Base-by-base conservation (phyloP, 2,888 invertebrate species). In the Hypena proboscidalis region DNA sequence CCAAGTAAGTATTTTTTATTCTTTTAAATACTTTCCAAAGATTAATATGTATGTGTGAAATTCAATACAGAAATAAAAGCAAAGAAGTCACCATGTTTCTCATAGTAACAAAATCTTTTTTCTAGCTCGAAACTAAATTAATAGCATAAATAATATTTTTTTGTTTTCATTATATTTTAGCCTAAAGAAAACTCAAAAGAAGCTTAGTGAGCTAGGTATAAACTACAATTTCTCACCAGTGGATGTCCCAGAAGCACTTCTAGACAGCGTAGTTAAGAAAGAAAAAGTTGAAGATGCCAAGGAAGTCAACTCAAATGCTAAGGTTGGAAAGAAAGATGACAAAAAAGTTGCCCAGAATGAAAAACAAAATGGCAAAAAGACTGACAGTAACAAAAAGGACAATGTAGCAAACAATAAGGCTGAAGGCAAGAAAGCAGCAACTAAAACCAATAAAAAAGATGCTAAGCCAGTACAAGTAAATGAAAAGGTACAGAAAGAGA, bases 191-290 rank as follows among this genome's bases (percentile, higher is more conserved):
- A 90, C 85, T 36, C 83, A 92, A 57, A 73, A 83, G 44, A 92
- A 83, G 58, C 70, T 93, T 6, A 77, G 75, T 46, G 80, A 80
- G 32, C 43, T 92, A 8, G 93, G 92, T 1, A 91, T 93, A 44
- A 79, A 91, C 51, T 92, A 92, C 70, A 85, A 90, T 47, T 88
- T 93, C 43, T 70, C 74, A 57, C 92, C 92, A 35, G 85, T 90
- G 15, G 91, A 92, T 69, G 68, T 92, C 21, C 92, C 92, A 15
- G 79, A 81, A 58, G 69, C 39, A 13, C 58, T 89, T 31, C 19
- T 58, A 14, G 48, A 60, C 25, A 48, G 63, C 29, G 42, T 68
- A 19, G 45, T 66, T 2, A 61, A 56, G 34, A 48, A 59, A 38
- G 59, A 58, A 51, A 66, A 63, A 27, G 36, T 32, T 22, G 53